Conservation (phyloP, 1,140 invertebrate species). For the Magallana gigas region DNA sequence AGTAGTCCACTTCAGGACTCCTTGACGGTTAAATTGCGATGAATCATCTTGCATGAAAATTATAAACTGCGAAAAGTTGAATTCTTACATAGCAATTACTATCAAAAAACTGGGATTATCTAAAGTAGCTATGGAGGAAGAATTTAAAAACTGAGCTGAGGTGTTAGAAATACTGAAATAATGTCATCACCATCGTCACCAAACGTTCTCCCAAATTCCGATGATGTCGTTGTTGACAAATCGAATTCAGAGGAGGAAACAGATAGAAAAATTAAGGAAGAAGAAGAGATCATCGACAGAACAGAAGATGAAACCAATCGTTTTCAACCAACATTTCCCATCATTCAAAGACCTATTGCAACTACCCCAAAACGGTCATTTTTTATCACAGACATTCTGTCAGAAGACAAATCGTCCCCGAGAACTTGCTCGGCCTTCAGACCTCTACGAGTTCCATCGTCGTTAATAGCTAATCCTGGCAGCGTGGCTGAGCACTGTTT, state of each 20-base stretch:
- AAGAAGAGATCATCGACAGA: constrained; percentile 10
- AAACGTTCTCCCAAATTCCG: background rate
- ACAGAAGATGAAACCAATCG: constrained; percentile 24
- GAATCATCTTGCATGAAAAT: background rate
- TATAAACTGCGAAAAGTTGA: background rate
- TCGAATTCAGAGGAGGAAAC: constrained; percentile 46
- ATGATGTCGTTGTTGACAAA: constrained; percentile 46
- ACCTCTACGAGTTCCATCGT: constrained; percentile 43
- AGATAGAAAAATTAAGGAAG: background rate
- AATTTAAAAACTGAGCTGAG: background rate
- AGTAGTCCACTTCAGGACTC: background rate
- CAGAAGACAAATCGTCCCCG: constrained; percentile 25
- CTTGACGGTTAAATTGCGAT: background rate
- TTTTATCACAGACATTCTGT: constrained; percentile 53
- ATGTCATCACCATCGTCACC: background rate
- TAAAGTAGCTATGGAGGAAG: background rate
- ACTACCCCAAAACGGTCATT: constrained; percentile 50
- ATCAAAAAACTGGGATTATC: background rate
- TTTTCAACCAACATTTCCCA: constrained; percentile 26
- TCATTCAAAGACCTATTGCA: background rate
- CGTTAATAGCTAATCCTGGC: background rate
- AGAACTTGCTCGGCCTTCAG: constrained; percentile 48
- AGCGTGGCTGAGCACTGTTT: constrained; percentile 20
- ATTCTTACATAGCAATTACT: background rate
- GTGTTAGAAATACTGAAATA: background rate